These are phyloP conservation scores for Alethe castanea DNA, from an alignment of 2,113 vertebrate species.

Conservation along the genomic window DNA sequence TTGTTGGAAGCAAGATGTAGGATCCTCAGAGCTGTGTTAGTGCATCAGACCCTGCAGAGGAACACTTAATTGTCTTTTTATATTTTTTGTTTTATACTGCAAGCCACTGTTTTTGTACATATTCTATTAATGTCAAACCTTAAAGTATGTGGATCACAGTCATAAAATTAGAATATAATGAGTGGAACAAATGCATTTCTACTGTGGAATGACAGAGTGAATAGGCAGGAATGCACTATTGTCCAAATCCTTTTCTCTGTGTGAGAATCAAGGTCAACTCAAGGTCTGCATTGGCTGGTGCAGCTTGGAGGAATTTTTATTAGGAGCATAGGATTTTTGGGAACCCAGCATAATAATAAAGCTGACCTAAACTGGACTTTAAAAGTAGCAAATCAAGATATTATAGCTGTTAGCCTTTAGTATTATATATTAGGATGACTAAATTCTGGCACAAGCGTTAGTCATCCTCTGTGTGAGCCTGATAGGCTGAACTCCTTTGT, in stretches of 20 bases:
- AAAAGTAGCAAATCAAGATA: neutral
- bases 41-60: neutral
- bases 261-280: neutral
- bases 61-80: neutral
- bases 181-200: slow-evolving; percentile 29
- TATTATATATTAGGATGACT: neutral
- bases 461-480: neutral
- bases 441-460: neutral
- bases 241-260: neutral
- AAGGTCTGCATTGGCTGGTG: neutral
- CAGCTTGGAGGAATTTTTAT: slow-evolving; percentile 5
- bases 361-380: neutral
- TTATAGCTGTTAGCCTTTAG: neutral
- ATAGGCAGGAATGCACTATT: neutral
- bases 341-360: neutral
- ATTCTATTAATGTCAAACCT: neutral
- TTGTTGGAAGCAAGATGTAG: neutral
- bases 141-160: neutral
- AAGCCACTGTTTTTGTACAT: neutral
- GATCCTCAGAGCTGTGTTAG: neutral
- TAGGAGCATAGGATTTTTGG: neutral
- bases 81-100: neutral
- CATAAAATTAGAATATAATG: slow-evolving; percentile 21
- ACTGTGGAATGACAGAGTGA: neutral
- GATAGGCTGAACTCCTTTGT: neutral